Evolutionary conservation across 2,888 invertebrate genomes (phyloP).

Genomic region (Alloplasta piceator): DNA sequence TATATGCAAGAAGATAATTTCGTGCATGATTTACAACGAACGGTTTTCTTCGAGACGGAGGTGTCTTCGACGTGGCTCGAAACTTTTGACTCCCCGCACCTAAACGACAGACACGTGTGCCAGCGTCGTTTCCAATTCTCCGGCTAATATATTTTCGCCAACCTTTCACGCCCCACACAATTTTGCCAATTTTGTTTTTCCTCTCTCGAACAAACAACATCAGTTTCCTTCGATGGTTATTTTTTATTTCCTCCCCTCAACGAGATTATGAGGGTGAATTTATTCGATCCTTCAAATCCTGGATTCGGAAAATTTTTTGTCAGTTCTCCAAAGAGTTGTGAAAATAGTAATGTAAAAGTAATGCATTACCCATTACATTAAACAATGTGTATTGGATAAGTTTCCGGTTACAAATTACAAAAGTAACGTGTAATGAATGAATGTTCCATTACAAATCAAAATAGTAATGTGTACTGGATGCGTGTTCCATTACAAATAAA

Average conservation of each 20-base stretch:
- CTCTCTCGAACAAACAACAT: no score
- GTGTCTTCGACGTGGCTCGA: slow-evolving; percentile 22
- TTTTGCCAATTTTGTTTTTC: slow-evolving; percentile 2
- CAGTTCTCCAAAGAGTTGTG: not conserved
- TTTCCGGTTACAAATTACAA: not conserved
- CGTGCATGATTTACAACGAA: slow-evolving; percentile 75
- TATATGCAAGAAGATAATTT: slow-evolving; percentile 75
- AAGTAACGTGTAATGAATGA: no score
- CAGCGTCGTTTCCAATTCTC: slow-evolving; percentile 59
- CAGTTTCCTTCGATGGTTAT: no score
- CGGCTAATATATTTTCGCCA: slow-evolving; percentile 57
- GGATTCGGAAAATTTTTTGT: not conserved
- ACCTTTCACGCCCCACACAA: slow-evolving; percentile 20
- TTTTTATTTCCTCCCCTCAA: not conserved
- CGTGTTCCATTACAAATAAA: no score
- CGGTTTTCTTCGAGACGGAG: slow-evolving; percentile 52
- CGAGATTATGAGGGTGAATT: slow-evolving; percentile 1
- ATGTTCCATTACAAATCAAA: no score
- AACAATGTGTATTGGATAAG: no score
- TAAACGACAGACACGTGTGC: slow-evolving; percentile 5
- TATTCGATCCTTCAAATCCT: not conserved
- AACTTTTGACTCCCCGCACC: not conserved
- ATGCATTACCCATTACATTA: no score
- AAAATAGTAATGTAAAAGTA: no score
- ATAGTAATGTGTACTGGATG: no score